These are phyloP conservation scores for Neodiprion lecontei DNA, from an alignment of 1,140 invertebrate genomes.

Conservation along the genomic window DNA sequence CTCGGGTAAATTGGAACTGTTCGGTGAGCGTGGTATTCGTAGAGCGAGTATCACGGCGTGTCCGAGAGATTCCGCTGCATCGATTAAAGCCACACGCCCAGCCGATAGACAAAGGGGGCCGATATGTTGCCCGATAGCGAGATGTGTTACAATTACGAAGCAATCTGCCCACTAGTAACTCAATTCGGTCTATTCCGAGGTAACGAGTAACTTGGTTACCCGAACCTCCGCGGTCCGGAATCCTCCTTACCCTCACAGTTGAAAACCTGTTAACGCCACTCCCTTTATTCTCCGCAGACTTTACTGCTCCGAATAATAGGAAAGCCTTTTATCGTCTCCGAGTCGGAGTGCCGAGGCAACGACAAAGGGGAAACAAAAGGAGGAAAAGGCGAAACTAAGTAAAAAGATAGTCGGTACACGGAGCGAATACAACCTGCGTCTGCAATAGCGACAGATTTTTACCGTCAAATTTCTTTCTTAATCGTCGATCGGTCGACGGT, in stretches of 20 bases:
- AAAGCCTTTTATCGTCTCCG: too few species aligned
- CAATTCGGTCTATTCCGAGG: constrained; percentile 23
- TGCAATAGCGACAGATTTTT: too few species aligned
- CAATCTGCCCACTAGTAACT: constrained; percentile 31
- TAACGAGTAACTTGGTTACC: constrained; percentile 27
- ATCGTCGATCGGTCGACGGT: too few species aligned
- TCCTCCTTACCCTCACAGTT: background rate
- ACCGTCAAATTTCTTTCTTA: too few species aligned
- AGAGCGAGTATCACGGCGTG: background rate
- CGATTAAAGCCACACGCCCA: background rate
- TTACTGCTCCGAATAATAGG: background rate
- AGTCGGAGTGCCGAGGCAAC: background rate
- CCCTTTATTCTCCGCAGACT: background rate
- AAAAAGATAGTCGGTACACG: constrained; percentile 3
- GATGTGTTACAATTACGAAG: constrained; percentile 33
- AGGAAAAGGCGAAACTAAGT: background rate
- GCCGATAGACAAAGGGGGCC: background rate
- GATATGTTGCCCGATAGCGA: background rate
- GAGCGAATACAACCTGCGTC: constrained; percentile 15
- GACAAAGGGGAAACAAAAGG: background rate
- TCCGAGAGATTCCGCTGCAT: background rate
- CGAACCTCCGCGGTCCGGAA: background rate
- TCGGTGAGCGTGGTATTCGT: too few species aligned
- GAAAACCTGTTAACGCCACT: background rate
- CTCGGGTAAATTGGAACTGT: too few species aligned